Percentiles rank a stretch among this genome's conserved stretches.
phyloP scores from a whole-genome alignment of 2,113 vertebrate species.

The Danio rerio region DNA sequence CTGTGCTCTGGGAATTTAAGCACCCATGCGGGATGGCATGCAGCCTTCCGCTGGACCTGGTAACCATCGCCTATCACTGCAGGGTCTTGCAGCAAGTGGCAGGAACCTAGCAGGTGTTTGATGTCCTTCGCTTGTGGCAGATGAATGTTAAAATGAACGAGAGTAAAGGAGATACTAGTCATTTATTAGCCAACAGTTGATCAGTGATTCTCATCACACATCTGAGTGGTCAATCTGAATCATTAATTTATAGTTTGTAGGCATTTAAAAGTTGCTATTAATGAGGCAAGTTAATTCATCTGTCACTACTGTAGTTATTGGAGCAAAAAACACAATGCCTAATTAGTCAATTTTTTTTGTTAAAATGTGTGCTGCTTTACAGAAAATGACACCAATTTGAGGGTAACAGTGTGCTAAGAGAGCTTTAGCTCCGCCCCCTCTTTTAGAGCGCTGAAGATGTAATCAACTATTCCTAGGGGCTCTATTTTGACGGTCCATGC shows the following conservation, averaged over 20 bases:
- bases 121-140: slow-evolving; percentile 40
- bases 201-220: neutral
- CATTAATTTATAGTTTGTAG: neutral
- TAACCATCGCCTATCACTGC: slow-evolving; percentile 45
- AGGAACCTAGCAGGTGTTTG: slow-evolving; percentile 38
- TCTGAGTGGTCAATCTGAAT: neutral
- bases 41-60: slow-evolving; percentile 49
- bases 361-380: too few species aligned
- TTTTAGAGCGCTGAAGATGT: too few species aligned
- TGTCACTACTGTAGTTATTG: too few species aligned
- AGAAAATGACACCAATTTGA: too few species aligned
- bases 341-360: too few species aligned
- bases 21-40: slow-evolving; percentile 23
- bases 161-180: neutral
- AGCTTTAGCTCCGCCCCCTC: too few species aligned
- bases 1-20: slow-evolving; percentile 45
- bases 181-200: slow-evolving; percentile 34
- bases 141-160: slow-evolving; percentile 38
- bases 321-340: too few species aligned
- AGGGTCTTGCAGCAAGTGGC: neutral
- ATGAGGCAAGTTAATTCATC: too few species aligned
- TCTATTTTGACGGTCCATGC: too few species aligned
- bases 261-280: too few species aligned
- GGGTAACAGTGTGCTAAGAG: too few species aligned
- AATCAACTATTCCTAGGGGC: too few species aligned